phyloP scores from a whole-genome alignment of 2,113 vertebrate genomes.

The Coregonus clupeaformis region DNA sequence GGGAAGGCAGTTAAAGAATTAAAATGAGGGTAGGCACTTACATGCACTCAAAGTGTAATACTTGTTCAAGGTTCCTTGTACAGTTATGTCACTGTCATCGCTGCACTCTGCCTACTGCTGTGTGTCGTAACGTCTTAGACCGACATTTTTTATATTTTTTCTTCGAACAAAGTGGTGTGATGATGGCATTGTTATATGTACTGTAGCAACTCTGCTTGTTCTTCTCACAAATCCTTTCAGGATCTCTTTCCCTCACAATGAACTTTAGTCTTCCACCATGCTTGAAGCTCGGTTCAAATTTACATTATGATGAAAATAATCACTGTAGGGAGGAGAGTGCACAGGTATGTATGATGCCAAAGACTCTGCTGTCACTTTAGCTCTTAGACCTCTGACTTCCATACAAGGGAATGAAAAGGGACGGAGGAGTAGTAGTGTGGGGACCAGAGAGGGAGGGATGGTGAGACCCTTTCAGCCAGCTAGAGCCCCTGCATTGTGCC shows the following conservation, averaged over 20 bases:
- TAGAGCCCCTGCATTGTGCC: not conserved
- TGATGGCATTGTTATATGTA: no score
- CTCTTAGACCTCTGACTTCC: no score
- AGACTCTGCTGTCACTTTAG: no score
- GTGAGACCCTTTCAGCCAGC: not conserved
- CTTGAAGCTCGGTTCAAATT: not conserved
- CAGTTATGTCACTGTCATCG: conserved; percentile 1
- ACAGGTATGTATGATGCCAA: no score
- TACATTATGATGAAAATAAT: no score
- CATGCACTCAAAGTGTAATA: not conserved
- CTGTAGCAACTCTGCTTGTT: no score
- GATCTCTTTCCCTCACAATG: not conserved
- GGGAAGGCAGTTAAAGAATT: conserved; percentile 9
- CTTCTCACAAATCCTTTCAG: no score
- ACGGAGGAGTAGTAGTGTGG: not conserved
- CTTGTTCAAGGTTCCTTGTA: conserved; percentile 9
- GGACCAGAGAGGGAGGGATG: not conserved
- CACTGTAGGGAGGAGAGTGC: no score
- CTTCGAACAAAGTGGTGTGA: no score
- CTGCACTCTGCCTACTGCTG: not conserved
- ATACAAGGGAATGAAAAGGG: not conserved
- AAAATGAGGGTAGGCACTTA: conserved; percentile 12
- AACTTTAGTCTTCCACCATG: not conserved
- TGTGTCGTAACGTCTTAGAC: no score
- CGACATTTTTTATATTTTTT: no score